Evolutionary conservation across 2,888 invertebrate genomes (phyloP).

Genomic region (Eupithecia subumbrata): DNA sequence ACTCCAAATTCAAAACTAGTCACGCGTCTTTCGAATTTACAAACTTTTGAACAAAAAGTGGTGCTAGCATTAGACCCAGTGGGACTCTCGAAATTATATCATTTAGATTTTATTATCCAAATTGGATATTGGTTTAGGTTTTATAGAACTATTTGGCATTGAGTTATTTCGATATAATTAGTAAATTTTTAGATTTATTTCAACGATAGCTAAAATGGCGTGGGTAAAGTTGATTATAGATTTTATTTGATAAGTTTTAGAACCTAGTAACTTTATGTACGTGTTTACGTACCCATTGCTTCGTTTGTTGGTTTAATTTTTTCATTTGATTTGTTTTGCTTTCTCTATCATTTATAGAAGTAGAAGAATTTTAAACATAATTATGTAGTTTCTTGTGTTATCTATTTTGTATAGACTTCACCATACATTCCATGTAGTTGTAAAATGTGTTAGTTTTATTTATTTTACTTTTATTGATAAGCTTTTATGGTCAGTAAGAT

Average conservation of each 20-base stretch:
- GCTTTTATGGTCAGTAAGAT: slow-evolving; percentile 23
- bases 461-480: slow-evolving; percentile 36
- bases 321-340: background rate
- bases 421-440: slow-evolving; percentile 64
- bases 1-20: slow-evolving; percentile 51
- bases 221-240: background rate
- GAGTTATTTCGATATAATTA: background rate
- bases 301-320: background rate
- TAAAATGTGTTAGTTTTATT: slow-evolving; percentile 40
- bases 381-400: slow-evolving; percentile 39
- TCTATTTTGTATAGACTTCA: slow-evolving; percentile 65
- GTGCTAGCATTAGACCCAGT: slow-evolving; percentile 59
- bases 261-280: background rate
- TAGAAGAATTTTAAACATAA: background rate
- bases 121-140: slow-evolving; percentile 33
- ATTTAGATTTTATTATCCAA: slow-evolving; percentile 30
- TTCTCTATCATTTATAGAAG: background rate
- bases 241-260: slow-evolving; percentile 11
- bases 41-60: slow-evolving; percentile 47
- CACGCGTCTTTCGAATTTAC: slow-evolving; percentile 51
- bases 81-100: slow-evolving; percentile 35
- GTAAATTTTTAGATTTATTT: slow-evolving; percentile 6
- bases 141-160: background rate
- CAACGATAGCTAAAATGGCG: background rate
- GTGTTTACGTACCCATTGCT: background rate